Base-by-base conservation (phyloP, 53 echinoderm and acorn worm genomes). In the Hippasteria phrygiana region DNA sequence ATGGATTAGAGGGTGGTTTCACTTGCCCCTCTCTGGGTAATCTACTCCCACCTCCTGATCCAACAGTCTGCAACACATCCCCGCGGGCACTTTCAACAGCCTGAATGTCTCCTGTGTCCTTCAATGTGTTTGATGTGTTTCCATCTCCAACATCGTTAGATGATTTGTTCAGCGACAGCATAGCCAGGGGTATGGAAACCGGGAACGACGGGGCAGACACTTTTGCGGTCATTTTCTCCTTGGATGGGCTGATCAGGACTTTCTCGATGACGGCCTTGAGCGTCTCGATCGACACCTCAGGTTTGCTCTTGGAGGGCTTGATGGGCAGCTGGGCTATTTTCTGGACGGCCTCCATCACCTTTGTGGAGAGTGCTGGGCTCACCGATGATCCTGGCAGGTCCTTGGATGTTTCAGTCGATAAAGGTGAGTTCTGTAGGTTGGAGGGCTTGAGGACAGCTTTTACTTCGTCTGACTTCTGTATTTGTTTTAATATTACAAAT, bases 191-290 rank as follows among this genome's bases (percentile, higher is more conserved):
- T 65, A 82, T 82, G 31, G 82, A 82, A 46, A 82, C 66, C 20
- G 82, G 82, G 33, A 82, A 70, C 4, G 85, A 67, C 0, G 65
- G 22, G 11, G 37, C 35, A 13, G 10, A 41, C 26, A 33, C 80
- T 39, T 80, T 37, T 8, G 1, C 55, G 11, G 53, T 26, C 6
- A 43, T 63, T 42, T 66, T 16, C 16, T 64, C 66, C 31, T 42
- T 64, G 28, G 85, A 47, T 9, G 85, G 85, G 70, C 5, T 69
- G n/a, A 4, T 24, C 71, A 85, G 13, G 51, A 85, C 70, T 34
- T 71, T 85, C 36, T 71, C 71, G 20, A 85, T 69, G 48, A 71
- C 85, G 16, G 42, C 85, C 37, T 85, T 71, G 9, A 85, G 71
- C 0, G 85, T 85, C 48, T 85, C 71, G 13, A 85, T 51, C 9